phyloP scores from a whole-genome alignment of 1,140 invertebrate species.

The Odontomachus brunneus region DNA sequence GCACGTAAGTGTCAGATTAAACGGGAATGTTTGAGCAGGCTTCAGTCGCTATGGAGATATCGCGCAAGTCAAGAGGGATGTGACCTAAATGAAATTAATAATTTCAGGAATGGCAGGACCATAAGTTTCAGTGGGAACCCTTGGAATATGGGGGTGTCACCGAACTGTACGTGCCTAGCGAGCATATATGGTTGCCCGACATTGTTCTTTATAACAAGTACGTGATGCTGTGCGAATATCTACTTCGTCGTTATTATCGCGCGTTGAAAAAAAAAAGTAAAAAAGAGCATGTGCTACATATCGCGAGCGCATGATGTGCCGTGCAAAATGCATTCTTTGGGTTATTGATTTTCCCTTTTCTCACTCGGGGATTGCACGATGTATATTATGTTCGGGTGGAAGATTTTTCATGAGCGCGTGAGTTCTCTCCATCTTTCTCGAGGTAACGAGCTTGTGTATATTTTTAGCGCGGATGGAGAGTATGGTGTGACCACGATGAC shows the following conservation, averaged over 20 bases:
- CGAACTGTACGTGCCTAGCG: constrained; percentile 96
- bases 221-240: constrained; percentile 80
- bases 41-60: constrained; percentile 1
- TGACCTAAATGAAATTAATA: constrained; percentile 43
- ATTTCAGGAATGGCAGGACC: constrained; percentile 96
- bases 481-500: constrained; percentile 99
- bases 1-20: constrained; percentile 90
- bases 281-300: no score
- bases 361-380: background rate
- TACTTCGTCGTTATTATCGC: constrained; percentile 8
- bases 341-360: constrained; percentile 23
- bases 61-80: no score
- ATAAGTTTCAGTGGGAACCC: constrained; percentile 98
- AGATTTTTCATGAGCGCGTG: constrained; percentile 6
- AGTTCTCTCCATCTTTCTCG: background rate
- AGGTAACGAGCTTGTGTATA: background rate
- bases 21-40: background rate
- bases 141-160: constrained; percentile 97
- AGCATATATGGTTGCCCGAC: constrained; percentile 98
- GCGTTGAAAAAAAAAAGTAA: background rate
- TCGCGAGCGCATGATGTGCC: no score
- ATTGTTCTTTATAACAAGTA: constrained; percentile 99
- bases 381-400: background rate
- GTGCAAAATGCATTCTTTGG: background rate
- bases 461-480: constrained; percentile 96